Percentiles rank a stretch among this genome's conserved stretches.
phyloP scores from a whole-genome alignment of 1,140 invertebrate species.

The Tetramorium alpestre region DNA sequence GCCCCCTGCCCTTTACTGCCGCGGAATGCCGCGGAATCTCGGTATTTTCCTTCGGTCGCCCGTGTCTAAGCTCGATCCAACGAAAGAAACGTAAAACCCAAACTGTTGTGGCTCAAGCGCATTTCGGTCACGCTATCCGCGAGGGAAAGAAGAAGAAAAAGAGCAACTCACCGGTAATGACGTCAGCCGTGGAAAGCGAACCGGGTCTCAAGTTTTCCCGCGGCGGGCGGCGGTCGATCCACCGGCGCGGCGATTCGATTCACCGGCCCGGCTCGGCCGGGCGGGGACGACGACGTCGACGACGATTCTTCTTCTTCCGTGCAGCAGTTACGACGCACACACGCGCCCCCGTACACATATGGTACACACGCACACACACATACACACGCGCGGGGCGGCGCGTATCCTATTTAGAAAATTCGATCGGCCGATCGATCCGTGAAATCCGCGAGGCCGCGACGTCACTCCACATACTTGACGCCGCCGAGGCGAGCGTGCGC shows the following conservation, averaged over 20 bases:
- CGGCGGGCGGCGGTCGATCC: slow-evolving; percentile 56
- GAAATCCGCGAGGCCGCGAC: slow-evolving; percentile 42
- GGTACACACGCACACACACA: slow-evolving; percentile 27
- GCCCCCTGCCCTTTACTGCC: not conserved
- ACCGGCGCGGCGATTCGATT: slow-evolving; percentile 71
- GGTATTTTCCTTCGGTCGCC: not conserved
- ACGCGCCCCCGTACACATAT: slow-evolving; percentile 78
- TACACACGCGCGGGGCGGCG: slow-evolving; percentile 28
- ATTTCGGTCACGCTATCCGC: not conserved
- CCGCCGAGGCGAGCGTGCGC: slow-evolving; percentile 19
- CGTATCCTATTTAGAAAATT: slow-evolving; percentile 65
- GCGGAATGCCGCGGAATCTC: not conserved
- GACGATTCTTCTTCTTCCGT: slow-evolving; percentile 65
- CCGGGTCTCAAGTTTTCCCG: slow-evolving; percentile 72
- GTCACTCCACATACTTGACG: slow-evolving; percentile 63
- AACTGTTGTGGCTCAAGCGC: not conserved
- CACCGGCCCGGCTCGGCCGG: slow-evolving; percentile 78
- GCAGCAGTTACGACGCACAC: slow-evolving; percentile 76
- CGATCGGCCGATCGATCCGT: slow-evolving; percentile 49
- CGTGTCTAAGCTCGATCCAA: not conserved
- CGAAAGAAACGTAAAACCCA: not conserved
- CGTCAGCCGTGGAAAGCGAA: slow-evolving; percentile 83
- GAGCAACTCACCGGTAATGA: slow-evolving; percentile 83
- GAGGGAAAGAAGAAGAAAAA: not conserved
- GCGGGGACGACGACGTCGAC: slow-evolving; percentile 75